Evolutionary conservation across 2,888 invertebrate genomes (phyloP).

Genomic region (Calameuta filiformis): DNA sequence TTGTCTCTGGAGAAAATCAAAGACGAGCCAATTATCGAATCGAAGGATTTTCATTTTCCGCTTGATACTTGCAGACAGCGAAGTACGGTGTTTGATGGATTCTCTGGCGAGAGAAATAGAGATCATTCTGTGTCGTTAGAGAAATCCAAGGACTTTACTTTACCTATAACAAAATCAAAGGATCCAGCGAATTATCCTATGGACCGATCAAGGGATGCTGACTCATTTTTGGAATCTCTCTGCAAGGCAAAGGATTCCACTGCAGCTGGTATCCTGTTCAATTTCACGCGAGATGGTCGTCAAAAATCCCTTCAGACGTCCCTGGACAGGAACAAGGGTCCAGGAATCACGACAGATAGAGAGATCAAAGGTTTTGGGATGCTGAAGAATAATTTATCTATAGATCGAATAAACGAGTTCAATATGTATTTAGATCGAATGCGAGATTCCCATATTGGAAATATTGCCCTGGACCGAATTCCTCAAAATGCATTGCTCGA

Average conservation of each 20-base stretch:
- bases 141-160: conserved; percentile 45
- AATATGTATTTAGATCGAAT: conserved; percentile 47
- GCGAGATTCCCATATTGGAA: conserved; percentile 42
- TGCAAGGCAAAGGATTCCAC: conserved; percentile 8
- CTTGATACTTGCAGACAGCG: conserved; percentile 23
- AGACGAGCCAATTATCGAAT: conserved; percentile 28
- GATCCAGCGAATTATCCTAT: conserved; percentile 36
- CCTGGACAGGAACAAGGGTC: conserved; percentile 44
- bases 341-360: conserved; percentile 45
- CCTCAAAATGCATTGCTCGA: conserved; percentile 44
- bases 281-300: conserved; percentile 10
- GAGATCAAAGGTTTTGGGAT: conserved; percentile 50
- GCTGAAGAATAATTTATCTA: conserved; percentile 41
- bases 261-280: neutral
- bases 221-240: conserved; percentile 31
- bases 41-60: conserved; percentile 39
- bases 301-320: conserved; percentile 20
- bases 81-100: conserved; percentile 36
- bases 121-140: conserved; percentile 39
- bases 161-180: conserved; percentile 26
- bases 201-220: conserved; percentile 39
- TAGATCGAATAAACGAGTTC: conserved; percentile 54
- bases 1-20: conserved; percentile 41
- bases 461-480: conserved; percentile 46
- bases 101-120: conserved; percentile 31